Base-by-base conservation (phyloP, 2,888 invertebrate species). In the Seira sanloemensis region DNA sequence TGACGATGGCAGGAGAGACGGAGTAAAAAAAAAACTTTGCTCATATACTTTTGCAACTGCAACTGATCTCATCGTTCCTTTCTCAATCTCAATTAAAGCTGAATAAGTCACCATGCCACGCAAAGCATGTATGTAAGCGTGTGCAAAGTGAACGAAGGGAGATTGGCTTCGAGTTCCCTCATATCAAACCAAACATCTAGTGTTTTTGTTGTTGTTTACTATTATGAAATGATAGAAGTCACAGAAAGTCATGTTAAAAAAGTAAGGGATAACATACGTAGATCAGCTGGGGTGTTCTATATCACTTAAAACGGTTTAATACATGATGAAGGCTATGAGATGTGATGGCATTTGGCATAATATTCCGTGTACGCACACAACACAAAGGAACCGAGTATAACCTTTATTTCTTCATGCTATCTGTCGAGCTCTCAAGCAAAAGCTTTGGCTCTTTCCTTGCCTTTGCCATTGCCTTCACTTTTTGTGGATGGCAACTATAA, bases 141-240 rank as follows among this genome's bases (percentile, higher is more conserved):
- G 50, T 50, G 50, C n/a, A 50, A 12, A 37, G 4, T n/a, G 50
- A 50, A n/a, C 50, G 50, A 50, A 50, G n/a, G 16, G n/a, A 50
- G n/a, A 50, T 50, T 50, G 16, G 12, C 16, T 12, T 37, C n/a
- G 50, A 2, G 12, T 50, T 18, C n/a, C 16, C 50, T 16, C 50
- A 50, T 12, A 12, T 50, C 50, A 50, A 50, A 7, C 12, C 16
- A 50, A 50, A 50, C 50, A 12, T 50, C 50, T 50, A n/a, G 16
- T 50, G 50, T 50, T 50, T 37, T 50, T 50, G 50, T 50, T 50
- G n/a, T 50, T 50, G 50, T 50, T 50, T 50, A 50, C 50, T 50
- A 50, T 50, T 50, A 50, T 12, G 50, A 50, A 50, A 50, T 50
- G 50, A 7, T 50, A 50, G 5, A 7, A 50, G 50, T 1, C 50